A percentile compares a stretch with the other conserved stretches of the same genome.
These are phyloP conservation scores for Andrena trimmerana DNA, from an alignment of 2,888 invertebrate genomes.

Conservation along the genomic window DNA sequence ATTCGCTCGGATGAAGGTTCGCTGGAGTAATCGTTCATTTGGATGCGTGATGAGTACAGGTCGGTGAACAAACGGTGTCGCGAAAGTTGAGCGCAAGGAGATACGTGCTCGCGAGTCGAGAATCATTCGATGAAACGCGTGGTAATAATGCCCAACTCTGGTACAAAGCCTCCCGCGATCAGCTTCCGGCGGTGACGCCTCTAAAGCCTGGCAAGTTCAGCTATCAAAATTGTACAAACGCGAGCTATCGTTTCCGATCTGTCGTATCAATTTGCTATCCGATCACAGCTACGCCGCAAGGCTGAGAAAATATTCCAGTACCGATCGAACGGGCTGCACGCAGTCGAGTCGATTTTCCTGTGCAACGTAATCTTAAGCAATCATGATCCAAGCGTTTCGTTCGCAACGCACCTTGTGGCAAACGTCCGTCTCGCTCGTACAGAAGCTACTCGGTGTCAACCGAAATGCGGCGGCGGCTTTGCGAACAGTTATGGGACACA, in stretches of 20 bases:
- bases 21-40: background rate
- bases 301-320: background rate
- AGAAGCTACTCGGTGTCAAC: constrained; percentile 7
- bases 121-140: background rate
- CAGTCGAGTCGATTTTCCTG: background rate
- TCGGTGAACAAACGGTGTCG: background rate
- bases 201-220: background rate
- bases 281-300: constrained; percentile 1
- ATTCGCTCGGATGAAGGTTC: background rate
- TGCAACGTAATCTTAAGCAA: constrained; percentile 17
- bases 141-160: constrained; percentile 41
- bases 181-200: background rate
- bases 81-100: constrained; percentile 3
- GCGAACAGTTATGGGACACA: background rate
- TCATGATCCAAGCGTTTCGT: background rate
- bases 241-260: background rate
- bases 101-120: background rate
- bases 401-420: background rate
- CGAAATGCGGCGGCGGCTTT: constrained; percentile 16
- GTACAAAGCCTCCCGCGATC: background rate
- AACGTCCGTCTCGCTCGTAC: constrained; percentile 1
- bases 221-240: background rate
- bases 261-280: constrained; percentile 20
- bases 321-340: background rate
- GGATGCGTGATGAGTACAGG: background rate